Evolutionary conservation across 2,888 invertebrate genomes (phyloP), one percentile per base, ranked within the genome.

Genomic region (Entomobrya multifasciata): DNA sequence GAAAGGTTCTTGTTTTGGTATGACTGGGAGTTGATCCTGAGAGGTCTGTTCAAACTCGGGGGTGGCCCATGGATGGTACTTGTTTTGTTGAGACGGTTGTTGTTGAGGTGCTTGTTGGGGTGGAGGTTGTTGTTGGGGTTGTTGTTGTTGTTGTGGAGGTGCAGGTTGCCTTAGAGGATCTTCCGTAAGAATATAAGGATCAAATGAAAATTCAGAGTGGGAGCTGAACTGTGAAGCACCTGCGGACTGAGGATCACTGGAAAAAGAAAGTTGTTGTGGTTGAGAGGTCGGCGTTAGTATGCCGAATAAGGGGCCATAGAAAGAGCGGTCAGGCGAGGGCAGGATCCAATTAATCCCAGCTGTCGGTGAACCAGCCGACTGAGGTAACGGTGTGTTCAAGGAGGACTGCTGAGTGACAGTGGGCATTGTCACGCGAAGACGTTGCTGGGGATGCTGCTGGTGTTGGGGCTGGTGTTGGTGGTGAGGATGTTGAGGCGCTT

Each of bases 1-100:
- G 80, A 92, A 92, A 0, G 95, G 95, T 92, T 95, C 94, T 93
- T 96, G 96, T 93, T 97, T 95, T 92, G 95, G 94, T 92, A 96
- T 94, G 92, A 89, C 92, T 92, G 90, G 95, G 44, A 86, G 57
- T 94, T 20, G 95, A 94, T 78, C 94, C 94, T 89, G 91, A 86
- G 86, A 89, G 25, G 87, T 89, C 74, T 90, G 90, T 22, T 91
- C 91, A 84, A 91, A 91, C 57, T 91, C 91, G n/a, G 90, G 89
- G 5, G 91, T 90, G 5, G 91, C 90, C 91, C 91, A 91, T 8
- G 91, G 91, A 79, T 91, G 91, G 79, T 91, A 91, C 74, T 91
- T 91, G 76, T 87, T 77, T 85, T n/a, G n/a, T n/a, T 89, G 88
- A 57, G 90, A 90, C 55, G 89, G 90, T 44, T 90, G 91, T 76